These are phyloP conservation scores for Tetragonula clypearis DNA, from an alignment of 1,140 invertebrate species.

Conservation along the genomic window DNA sequence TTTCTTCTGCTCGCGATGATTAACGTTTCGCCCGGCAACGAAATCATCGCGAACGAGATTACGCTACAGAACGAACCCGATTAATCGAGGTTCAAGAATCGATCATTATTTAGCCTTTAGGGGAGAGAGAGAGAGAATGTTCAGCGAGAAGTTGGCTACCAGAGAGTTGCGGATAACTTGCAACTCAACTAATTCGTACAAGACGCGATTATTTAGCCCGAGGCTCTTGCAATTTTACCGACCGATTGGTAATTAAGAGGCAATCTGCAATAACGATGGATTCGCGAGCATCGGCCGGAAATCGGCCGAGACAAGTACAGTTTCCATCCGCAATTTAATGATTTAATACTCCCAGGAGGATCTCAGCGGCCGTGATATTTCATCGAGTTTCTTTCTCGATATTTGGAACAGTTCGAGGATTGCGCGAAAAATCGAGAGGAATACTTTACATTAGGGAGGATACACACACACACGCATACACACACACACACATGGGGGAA, in stretches of 20 bases:
- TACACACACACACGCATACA: no score
- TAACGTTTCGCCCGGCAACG: not conserved
- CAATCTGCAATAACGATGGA: slow-evolving; percentile 29
- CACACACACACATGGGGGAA: no score
- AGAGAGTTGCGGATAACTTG: not conserved
- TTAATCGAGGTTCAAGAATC: slow-evolving; percentile 22
- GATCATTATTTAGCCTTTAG: slow-evolving; percentile 24
- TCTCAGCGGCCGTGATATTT: no score
- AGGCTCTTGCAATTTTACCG: not conserved
- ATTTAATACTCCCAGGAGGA: no score
- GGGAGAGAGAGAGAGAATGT: not conserved
- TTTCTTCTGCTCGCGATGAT: not conserved
- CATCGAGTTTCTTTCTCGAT: no score
- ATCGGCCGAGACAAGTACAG: not conserved
- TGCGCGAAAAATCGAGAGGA: no score
- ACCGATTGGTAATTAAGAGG: slow-evolving; percentile 19
- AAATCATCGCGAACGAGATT: slow-evolving; percentile 14
- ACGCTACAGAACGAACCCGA: not conserved
- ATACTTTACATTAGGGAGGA: no score
- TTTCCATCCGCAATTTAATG: not conserved
- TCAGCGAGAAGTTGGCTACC: not conserved
- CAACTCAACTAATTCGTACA: slow-evolving; percentile 12
- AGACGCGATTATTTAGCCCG: slow-evolving; percentile 25
- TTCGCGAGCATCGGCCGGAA: not conserved
- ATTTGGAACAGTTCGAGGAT: no score